These are phyloP conservation scores for Priocnemis perturbator DNA, from an alignment of 2,888 invertebrate genomes.

Conservation along the genomic window DNA sequence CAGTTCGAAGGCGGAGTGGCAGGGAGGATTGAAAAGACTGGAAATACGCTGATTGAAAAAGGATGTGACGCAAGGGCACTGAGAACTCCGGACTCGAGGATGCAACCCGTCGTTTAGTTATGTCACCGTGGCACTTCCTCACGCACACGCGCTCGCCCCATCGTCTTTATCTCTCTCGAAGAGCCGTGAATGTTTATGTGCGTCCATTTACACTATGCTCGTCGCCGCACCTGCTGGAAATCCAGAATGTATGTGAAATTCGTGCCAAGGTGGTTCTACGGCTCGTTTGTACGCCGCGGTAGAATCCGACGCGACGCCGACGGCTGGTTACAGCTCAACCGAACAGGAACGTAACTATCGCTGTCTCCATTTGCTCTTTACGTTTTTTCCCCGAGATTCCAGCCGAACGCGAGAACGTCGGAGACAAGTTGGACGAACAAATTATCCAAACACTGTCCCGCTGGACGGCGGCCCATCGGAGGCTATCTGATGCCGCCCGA, in stretches of 20 bases:
- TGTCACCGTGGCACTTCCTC: neutral
- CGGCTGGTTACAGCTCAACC: slow-evolving; percentile 13
- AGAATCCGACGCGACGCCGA: slow-evolving; percentile 19
- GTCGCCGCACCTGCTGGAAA: slow-evolving; percentile 35
- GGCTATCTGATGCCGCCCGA: no score
- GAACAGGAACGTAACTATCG: slow-evolving; percentile 40
- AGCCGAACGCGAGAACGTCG: no score
- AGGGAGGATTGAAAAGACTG: no score
- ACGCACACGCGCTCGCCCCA: neutral
- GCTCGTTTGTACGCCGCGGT: neutral
- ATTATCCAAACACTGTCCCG: no score
- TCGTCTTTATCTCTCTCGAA: neutral
- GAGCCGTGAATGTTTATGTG: neutral
- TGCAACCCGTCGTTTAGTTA: neutral
- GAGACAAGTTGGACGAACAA: no score
- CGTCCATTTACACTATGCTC: neutral
- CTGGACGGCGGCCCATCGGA: no score
- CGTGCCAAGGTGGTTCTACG: slow-evolving; percentile 40
- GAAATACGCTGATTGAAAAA: no score
- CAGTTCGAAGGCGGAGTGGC: no score
- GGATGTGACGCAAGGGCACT: no score
- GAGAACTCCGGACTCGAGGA: slow-evolving; percentile 1
- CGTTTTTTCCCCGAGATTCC: no score
- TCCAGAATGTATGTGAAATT: slow-evolving; percentile 33
- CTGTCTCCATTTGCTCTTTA: slow-evolving; percentile 7